Conservation (phyloP, 2,113 vertebrate species). For the Excalfactoria chinensis region DNA sequence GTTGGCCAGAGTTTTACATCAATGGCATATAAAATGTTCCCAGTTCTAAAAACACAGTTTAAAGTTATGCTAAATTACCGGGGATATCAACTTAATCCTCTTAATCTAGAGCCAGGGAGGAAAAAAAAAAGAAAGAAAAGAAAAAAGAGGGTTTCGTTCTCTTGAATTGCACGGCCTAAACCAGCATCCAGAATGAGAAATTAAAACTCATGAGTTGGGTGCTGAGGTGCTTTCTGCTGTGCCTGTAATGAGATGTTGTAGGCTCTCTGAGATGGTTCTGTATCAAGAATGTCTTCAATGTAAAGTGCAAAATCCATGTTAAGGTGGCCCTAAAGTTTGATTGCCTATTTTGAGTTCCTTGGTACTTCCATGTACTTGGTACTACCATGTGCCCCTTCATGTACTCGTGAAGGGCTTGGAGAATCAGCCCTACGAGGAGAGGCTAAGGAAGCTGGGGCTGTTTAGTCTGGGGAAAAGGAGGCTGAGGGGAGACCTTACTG, state of each 20-base stretch:
- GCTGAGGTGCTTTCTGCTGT: neutral
- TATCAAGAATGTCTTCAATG: neutral
- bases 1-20: neutral
- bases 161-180: neutral
- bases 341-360: neutral
- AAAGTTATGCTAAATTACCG: neutral
- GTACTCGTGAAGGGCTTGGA: no score
- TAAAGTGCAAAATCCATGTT: neutral
- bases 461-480: no score
- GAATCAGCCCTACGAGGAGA: no score
- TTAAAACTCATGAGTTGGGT: neutral
- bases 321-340: neutral
- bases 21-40: neutral
- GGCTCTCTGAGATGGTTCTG: neutral
- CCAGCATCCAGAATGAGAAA: neutral
- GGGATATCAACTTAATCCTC: neutral
- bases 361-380: neutral
- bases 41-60: neutral
- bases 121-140: neutral
- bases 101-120: neutral
- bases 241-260: neutral
- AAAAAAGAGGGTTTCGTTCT: neutral
- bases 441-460: no score
- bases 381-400: no score
- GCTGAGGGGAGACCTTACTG: no score